These are phyloP conservation scores for Catocala fraxini DNA, from an alignment of 2,888 invertebrate species.

Conservation along the genomic window DNA sequence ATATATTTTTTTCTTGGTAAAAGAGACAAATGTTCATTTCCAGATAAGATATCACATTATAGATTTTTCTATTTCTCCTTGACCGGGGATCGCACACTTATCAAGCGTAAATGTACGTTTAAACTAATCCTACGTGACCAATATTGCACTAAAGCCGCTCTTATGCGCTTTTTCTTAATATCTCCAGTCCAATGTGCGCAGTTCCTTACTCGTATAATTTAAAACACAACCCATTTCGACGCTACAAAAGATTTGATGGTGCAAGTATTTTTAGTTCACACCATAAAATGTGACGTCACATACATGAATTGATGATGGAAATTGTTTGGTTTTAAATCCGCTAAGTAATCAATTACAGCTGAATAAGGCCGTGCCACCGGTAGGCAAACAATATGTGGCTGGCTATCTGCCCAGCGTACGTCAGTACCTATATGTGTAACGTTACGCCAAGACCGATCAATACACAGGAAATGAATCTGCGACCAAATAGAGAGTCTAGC, in stretches of 20 bases:
- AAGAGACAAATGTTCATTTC: too few relatives aligned
- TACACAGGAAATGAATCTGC: too few relatives aligned
- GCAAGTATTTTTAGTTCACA: conserved; percentile 41
- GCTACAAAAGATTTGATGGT: conserved; percentile 34
- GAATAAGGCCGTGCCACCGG: conserved; percentile 9
- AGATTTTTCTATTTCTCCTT: too few relatives aligned
- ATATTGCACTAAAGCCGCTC: too few relatives aligned
- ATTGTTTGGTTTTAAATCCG: conserved; percentile 13
- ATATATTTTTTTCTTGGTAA: too few relatives aligned
- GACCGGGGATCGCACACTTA: too few relatives aligned
- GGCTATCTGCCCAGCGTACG: neutral
- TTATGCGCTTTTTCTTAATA: neutral
- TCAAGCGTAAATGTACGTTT: too few relatives aligned
- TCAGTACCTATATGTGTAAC: neutral
- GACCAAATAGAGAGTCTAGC: too few relatives aligned
- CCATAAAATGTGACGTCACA: conserved; percentile 36
- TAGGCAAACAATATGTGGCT: conserved; percentile 6
- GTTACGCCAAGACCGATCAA: neutral
- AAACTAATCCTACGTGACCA: too few relatives aligned
- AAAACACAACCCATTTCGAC: conserved; percentile 37
- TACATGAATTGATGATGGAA: conserved; percentile 17
- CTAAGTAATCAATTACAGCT: conserved; percentile 9
- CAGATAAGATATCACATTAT: too few relatives aligned
- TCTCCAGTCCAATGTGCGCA: neutral
- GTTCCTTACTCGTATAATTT: conserved; percentile 15